These are phyloP conservation scores for Drosophila algonquin DNA, from an alignment of 2,888 invertebrate genomes.

Conservation along the genomic window DNA sequence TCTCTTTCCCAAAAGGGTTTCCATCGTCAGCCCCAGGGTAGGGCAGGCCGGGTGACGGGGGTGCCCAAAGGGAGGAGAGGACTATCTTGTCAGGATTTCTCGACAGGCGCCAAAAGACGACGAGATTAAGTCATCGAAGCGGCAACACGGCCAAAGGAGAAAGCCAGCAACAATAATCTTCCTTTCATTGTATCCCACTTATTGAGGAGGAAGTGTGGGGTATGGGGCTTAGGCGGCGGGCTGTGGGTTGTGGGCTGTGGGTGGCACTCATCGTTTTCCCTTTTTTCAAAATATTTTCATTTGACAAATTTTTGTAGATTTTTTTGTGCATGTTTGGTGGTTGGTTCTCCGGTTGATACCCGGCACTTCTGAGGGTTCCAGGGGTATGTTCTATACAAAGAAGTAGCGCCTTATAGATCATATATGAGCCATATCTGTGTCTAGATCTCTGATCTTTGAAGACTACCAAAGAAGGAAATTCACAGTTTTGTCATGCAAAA, in stretches of 20 bases:
- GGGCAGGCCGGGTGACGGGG: neutral
- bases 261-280: slow-evolving; percentile 39
- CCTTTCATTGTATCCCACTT: slow-evolving; percentile 53
- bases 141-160: slow-evolving; percentile 44
- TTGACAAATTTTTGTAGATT: slow-evolving; percentile 67
- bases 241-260: neutral
- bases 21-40: slow-evolving; percentile 13
- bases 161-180: slow-evolving; percentile 45
- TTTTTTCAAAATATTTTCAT: slow-evolving; percentile 69
- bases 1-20: slow-evolving; percentile 43
- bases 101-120: slow-evolving; percentile 73
- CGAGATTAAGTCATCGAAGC: slow-evolving; percentile 78
- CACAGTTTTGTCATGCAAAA: too few relatives aligned
- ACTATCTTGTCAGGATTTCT: slow-evolving; percentile 45
- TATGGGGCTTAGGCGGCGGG: neutral
- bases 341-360: too few relatives aligned
- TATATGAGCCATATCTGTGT: too few relatives aligned
- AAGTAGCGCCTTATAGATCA: too few relatives aligned
- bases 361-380: too few relatives aligned
- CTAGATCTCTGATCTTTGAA: too few relatives aligned
- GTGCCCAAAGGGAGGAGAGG: slow-evolving; percentile 6
- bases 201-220: neutral
- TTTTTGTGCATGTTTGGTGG: neutral
- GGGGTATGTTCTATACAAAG: too few relatives aligned
- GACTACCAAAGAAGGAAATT: too few relatives aligned